These are phyloP conservation scores for Cyanoramphus novaezelandiae DNA, from an alignment of 2,113 vertebrate genomes.

Conservation along the genomic window DNA sequence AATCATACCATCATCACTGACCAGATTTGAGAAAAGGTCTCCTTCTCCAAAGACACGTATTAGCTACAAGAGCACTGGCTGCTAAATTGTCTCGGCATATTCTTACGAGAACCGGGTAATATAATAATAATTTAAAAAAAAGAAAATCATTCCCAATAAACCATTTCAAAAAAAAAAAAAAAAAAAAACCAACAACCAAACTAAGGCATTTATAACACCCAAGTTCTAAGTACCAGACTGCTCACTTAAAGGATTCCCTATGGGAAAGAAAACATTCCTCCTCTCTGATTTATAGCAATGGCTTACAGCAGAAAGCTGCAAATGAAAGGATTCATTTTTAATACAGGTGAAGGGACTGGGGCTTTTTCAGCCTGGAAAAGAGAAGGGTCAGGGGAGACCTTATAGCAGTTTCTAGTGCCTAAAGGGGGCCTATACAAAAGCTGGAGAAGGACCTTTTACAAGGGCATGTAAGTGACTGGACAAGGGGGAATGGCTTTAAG, in stretches of 20 bases:
- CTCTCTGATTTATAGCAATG: conserved; percentile 25
- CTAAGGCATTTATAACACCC: not conserved
- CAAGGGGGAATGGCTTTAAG: no score
- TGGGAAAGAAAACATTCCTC: conserved; percentile 23
- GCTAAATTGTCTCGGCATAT: not conserved
- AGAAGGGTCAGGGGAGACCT: not conserved
- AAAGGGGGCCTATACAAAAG: no score
- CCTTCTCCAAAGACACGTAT: conserved; percentile 9
- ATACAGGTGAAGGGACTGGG: not conserved
- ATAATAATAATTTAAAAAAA: not conserved
- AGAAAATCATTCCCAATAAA: not conserved
- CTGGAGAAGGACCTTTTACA: no score
- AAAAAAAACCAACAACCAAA: no score
- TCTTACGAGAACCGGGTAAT: not conserved
- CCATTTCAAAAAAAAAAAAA: not conserved
- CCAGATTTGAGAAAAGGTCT: not conserved
- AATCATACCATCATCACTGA: not conserved
- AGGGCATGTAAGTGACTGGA: no score
- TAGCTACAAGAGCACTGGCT: not conserved
- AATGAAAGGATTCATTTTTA: conserved; percentile 35
- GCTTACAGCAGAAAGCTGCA: conserved; percentile 52
- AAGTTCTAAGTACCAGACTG: not conserved
- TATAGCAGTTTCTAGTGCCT: no score
- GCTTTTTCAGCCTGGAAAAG: no score
- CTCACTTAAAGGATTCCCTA: conserved; percentile 26